Base-by-base conservation (phyloP, 1,140 invertebrate genomes). In the Drosophila tropicalis region DNA sequence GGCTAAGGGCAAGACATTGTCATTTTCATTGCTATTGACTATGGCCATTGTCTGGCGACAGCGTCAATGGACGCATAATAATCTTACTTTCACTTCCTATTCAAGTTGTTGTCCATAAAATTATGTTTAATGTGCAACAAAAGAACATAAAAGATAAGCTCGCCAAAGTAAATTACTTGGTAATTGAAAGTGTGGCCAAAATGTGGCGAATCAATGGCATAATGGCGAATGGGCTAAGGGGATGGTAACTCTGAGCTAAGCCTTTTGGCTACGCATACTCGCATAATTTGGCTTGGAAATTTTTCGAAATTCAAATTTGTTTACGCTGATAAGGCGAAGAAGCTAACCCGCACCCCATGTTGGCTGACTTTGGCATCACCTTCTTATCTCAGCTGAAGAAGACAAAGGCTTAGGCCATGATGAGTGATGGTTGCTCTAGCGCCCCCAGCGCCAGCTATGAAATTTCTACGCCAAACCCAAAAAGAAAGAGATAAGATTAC, bases 401-500 rank as follows among this genome's bases (percentile, higher is more conserved):
- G 70, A 82, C 76, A 87, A 87, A 80, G 73, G 84, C 80, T 89
- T 83, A 63, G 54, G 67, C 17, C 29, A 22, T 17, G 71, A 90
- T 89, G 85, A 89, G 67, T 90, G 84, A 89, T 89, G 85, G 74
- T 57, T 69, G 67, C 17, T 58, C 58, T 65, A 57, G 44, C 44
- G 15, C 61, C 41, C 81, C 72, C 66, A 63, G 67, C 70, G 78
- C 72, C 70, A 55, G 61, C 67, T 51, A 66, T 44, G 64, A 34
- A 40, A 57, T 13, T 68, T 70, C 62, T 65, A 10, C 70, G 39
- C 47, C 61, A 55, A 39, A 17, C 55, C 58, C 63, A 36, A 81
- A 39, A 55, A 56, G 36, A 39, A 72, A 60, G 40, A 85, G 79
- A 89, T 90, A 89, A 84, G 81, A 90, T 85, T 81, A 84, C 77